These are phyloP conservation scores for Ceratothoa steindachneri DNA, from an alignment of 2,888 invertebrate species.

Conservation along the genomic window DNA sequence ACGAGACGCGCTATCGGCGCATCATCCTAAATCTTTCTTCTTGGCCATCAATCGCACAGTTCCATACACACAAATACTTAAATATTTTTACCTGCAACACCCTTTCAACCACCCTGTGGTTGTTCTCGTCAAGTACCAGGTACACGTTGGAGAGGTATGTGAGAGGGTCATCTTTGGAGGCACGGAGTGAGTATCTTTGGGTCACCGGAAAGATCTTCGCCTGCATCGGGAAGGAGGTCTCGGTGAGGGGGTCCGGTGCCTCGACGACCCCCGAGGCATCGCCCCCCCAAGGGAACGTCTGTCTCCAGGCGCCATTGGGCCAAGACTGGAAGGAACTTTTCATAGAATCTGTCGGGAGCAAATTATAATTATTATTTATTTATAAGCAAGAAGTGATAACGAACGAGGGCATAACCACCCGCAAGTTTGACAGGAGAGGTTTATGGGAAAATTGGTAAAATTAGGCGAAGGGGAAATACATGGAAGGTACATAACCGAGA, in stretches of 20 bases:
- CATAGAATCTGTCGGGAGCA: constrained; percentile 21
- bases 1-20: no score
- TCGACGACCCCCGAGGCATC: constrained; percentile 19
- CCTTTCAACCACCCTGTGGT: constrained; percentile 69
- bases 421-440: not conserved
- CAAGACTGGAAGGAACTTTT: constrained; percentile 22
- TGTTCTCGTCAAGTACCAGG: constrained; percentile 72
- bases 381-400: no score
- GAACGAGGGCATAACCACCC: no score
- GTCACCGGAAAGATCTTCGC: constrained; percentile 86
- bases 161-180: constrained; percentile 57
- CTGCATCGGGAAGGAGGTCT: constrained; percentile 78
- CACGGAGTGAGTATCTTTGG: constrained; percentile 60
- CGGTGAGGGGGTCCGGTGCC: constrained; percentile 58
- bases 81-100: constrained; percentile 52
- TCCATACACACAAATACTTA: no score
- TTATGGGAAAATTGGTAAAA: not conserved
- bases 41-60: no score
- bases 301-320: constrained; percentile 40
- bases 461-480: no score
- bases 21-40: no score
- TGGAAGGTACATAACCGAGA: no score
- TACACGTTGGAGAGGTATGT: constrained; percentile 78
- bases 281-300: constrained; percentile 41
- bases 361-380: no score